Conservation (phyloP, 2,797 vertebrate genomes). For the Melanotaenia pygmaea region DNA sequence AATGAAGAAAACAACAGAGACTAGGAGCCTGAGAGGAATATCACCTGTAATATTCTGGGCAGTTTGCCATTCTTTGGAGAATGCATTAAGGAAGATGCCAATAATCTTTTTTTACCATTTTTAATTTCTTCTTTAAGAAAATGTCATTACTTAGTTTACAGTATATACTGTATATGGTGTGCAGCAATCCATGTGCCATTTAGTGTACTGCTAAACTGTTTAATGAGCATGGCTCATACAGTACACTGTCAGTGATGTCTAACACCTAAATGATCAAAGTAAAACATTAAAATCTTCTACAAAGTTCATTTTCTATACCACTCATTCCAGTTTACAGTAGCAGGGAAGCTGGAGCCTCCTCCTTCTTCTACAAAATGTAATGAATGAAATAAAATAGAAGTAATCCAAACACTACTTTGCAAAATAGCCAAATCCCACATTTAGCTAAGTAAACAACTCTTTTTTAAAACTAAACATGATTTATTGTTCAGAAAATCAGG, state of each 20-base stretch:
- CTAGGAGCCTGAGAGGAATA: neutral
- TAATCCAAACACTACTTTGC: slow-evolving; percentile 17
- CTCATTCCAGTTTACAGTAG: no score
- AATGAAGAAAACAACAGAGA: neutral
- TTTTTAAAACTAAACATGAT: slow-evolving; percentile 30
- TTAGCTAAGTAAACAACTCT: slow-evolving; percentile 30
- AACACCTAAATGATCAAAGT: neutral
- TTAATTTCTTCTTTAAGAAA: slow-evolving; percentile 4
- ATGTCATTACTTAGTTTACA: neutral
- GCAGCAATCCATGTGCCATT: neutral
- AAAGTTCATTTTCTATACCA: no score
- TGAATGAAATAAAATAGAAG: neutral
- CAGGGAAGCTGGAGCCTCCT: no score
- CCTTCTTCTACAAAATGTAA: no score
- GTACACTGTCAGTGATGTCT: neutral
- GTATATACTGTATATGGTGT: neutral
- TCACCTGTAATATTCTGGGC: neutral
- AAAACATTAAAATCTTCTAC: neutral
- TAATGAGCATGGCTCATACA: neutral
- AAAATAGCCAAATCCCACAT: slow-evolving; percentile 30
- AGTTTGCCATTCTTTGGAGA: slow-evolving; percentile 3
- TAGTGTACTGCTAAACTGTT: no score
- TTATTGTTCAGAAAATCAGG: slow-evolving; percentile 31
- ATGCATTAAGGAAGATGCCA: neutral
- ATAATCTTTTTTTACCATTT: neutral